A percentile compares a stretch with the other conserved stretches of the same genome.
These are phyloP conservation scores for Silurus aristotelis DNA, from an alignment of 2,797 vertebrate genomes.

Conservation along the genomic window DNA sequence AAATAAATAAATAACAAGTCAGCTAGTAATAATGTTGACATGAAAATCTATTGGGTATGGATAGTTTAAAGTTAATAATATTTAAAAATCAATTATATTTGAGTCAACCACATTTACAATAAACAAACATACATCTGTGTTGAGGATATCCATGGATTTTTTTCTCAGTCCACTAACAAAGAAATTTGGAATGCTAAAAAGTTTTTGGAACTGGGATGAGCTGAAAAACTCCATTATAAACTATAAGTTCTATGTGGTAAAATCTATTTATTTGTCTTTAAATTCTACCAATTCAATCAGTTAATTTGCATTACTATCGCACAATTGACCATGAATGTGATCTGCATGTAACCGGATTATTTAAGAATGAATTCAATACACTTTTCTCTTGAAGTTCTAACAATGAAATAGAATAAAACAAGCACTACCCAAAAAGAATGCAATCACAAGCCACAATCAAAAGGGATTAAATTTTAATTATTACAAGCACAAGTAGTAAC, in stretches of 20 bases:
- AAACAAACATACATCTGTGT: not conserved
- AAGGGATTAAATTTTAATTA: conserved; percentile 62
- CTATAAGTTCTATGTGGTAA: not conserved
- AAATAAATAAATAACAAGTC: not conserved
- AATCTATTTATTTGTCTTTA: not conserved
- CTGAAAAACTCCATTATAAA: not conserved
- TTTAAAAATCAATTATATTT: too few relatives aligned
- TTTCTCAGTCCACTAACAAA: too few relatives aligned
- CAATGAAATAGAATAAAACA: conserved; percentile 57
- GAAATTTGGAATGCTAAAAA: not conserved
- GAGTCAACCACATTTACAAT: not conserved
- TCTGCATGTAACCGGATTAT: conserved; percentile 45
- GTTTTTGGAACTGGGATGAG: not conserved
- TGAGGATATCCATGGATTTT: not conserved
- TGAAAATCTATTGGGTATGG: not conserved
- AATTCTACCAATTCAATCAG: not conserved
- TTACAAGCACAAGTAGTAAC: conserved; percentile 48
- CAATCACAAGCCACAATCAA: conserved; percentile 61
- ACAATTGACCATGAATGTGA: conserved; percentile 54
- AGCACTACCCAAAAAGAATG: conserved; percentile 51
- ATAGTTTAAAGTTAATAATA: not conserved
- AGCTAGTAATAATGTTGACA: not conserved
- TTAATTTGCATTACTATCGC: conserved; percentile 2
- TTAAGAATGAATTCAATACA: conserved; percentile 33
- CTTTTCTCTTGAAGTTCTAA: conserved; percentile 49